Evolutionary conservation across 2,113 vertebrate genomes (phyloP).

Genomic region (Naja naja): DNA sequence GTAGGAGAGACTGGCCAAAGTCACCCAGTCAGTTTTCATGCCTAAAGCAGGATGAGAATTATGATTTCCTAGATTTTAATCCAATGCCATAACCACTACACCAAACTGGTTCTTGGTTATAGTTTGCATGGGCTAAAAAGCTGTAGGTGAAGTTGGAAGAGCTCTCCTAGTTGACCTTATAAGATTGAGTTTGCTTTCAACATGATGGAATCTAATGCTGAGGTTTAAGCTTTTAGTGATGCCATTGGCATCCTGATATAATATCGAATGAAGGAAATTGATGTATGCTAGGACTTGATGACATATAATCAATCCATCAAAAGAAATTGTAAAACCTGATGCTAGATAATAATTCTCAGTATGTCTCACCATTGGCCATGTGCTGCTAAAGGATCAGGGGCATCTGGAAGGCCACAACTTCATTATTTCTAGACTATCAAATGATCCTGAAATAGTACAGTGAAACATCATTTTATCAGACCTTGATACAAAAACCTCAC

Average conservation of each 20-base stretch:
- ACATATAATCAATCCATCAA: not conserved
- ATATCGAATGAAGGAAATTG: not conserved
- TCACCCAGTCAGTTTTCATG: not conserved
- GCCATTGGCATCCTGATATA: not conserved
- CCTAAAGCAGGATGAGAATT: not conserved
- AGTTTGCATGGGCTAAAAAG: not conserved
- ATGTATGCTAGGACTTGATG: not conserved
- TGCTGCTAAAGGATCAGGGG: not conserved
- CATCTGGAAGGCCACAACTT: not conserved
- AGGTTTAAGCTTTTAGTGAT: not conserved
- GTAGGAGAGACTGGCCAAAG: not conserved
- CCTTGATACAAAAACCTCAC: not conserved
- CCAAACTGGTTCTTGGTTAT: not conserved
- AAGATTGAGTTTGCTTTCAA: not conserved
- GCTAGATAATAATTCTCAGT: not conserved
- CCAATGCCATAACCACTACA: not conserved
- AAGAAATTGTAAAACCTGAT: not conserved
- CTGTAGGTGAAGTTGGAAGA: not conserved
- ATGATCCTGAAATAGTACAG: not conserved
- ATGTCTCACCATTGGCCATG: not conserved
- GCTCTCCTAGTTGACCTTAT: not conserved
- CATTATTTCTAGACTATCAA: not conserved
- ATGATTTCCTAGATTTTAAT: not conserved
- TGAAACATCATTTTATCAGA: not conserved
- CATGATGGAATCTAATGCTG: not conserved